Evolutionary conservation across 2,797 vertebrate species (phyloP).

Genomic region (Pangasius krempfi): DNA sequence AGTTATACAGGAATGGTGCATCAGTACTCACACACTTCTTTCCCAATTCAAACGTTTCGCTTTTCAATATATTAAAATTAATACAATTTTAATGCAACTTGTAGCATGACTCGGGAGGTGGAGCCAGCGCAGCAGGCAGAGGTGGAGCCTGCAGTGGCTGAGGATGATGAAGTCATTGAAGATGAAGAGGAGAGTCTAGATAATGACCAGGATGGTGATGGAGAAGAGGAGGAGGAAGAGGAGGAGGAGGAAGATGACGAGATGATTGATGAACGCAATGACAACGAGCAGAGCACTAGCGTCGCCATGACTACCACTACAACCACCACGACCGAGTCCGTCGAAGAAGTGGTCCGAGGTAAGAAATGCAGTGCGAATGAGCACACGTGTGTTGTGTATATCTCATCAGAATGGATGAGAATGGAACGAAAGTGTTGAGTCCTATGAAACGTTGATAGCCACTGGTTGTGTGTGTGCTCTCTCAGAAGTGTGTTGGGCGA

Average conservation of each 20-base stretch:
- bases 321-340: constrained; percentile 93
- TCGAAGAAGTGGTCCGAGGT: constrained; percentile 97
- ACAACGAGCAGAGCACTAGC: constrained; percentile 84
- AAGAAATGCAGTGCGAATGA: constrained; percentile 51
- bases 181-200: constrained; percentile 77
- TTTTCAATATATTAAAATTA: background rate
- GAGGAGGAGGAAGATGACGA: constrained; percentile 81
- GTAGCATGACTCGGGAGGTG: constrained; percentile 86
- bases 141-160: constrained; percentile 68
- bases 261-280: constrained; percentile 76
- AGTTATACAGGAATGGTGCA: background rate
- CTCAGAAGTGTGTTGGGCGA: constrained; percentile 96
- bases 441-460: constrained; percentile 4
- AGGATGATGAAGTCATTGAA: constrained; percentile 79
- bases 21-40: background rate
- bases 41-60: background rate
- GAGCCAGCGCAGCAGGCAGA: constrained; percentile 76
- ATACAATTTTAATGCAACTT: constrained; percentile 2
- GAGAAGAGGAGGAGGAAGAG: constrained; percentile 70
- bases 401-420: background rate
- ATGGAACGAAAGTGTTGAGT: background rate
- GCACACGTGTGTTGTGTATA: background rate
- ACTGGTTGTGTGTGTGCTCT: constrained; percentile 63
- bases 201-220: constrained; percentile 75
- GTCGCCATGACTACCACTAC: constrained; percentile 88